Conservation (phyloP, 1,140 invertebrate species). For the Hyles vespertilio region DNA sequence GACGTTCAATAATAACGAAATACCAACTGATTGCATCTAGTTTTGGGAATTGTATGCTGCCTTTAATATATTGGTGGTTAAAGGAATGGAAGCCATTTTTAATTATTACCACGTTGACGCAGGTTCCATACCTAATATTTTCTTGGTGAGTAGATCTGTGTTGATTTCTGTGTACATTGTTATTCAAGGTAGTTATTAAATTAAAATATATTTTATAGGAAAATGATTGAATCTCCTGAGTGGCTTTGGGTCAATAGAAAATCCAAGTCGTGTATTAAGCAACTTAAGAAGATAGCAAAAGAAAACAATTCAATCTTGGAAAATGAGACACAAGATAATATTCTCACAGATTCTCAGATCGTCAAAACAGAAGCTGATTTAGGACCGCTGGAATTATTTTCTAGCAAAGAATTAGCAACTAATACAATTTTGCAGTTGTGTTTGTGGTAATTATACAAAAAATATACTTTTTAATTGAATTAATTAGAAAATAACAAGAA, state of each 20-base stretch:
- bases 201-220: slow-evolving; percentile 51
- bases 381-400: slow-evolving; percentile 75
- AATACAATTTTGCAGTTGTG: slow-evolving; percentile 66
- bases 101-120: slow-evolving; percentile 63
- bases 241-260: slow-evolving; percentile 81
- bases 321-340: slow-evolving; percentile 40
- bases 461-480: not conserved
- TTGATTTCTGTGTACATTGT: not conserved
- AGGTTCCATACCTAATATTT: slow-evolving; percentile 53
- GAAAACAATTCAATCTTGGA: slow-evolving; percentile 77
- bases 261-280: slow-evolving; percentile 75
- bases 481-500: not conserved
- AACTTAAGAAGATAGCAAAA: slow-evolving; percentile 79
- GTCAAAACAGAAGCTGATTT: slow-evolving; percentile 57
- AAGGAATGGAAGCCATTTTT: slow-evolving; percentile 76
- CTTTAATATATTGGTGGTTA: slow-evolving; percentile 77
- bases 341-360: slow-evolving; percentile 33
- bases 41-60: slow-evolving; percentile 74
- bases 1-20: slow-evolving; percentile 35
- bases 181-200: slow-evolving; percentile 1
- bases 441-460: slow-evolving; percentile 67
- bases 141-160: slow-evolving; percentile 36
- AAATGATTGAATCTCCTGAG: slow-evolving; percentile 78
- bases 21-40: slow-evolving; percentile 61
- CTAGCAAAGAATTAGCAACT: slow-evolving; percentile 73